A percentile compares a stretch with the other conserved stretches of the same genome.
phyloP scores from a whole-genome alignment of 2,113 vertebrate genomes.

The Panurus biarmicus region DNA sequence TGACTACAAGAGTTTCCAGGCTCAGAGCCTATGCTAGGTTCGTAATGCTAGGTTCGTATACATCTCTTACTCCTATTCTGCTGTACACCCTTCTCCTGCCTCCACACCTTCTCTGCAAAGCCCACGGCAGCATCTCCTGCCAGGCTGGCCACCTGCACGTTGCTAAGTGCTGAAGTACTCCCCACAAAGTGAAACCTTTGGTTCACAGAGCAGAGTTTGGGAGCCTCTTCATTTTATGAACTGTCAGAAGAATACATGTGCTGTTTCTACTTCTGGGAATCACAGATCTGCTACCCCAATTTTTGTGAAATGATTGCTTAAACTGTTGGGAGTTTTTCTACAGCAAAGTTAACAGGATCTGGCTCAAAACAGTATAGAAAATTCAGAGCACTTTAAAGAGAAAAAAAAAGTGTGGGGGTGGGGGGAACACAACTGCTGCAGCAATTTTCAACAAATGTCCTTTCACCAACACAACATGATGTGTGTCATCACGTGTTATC shows the following conservation, averaged over 20 bases:
- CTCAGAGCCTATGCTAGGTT: background rate
- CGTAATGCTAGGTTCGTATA: accelerated
- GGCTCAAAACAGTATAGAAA: background rate
- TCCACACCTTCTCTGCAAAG: background rate
- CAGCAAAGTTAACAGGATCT: background rate
- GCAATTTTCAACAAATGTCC: background rate
- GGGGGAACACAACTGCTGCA: background rate
- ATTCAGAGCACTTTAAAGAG: background rate
- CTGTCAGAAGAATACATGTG: background rate
- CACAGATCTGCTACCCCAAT: background rate
- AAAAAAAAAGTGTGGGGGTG: accelerated
- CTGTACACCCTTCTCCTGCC: background rate
- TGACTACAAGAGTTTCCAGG: background rate
- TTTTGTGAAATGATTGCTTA: background rate
- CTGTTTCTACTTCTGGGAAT: background rate
- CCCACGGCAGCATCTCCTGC: background rate
- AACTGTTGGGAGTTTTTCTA: background rate
- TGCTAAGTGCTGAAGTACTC: background rate
- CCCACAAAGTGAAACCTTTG: background rate
- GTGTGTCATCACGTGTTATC: background rate
- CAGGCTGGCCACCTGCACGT: background rate
- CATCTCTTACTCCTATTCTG: background rate
- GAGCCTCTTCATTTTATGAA: background rate
- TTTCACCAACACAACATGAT: background rate
- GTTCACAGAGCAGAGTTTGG: background rate